Base-by-base conservation (phyloP, 1,140 invertebrate species). In the Stegodyphus dumicola region DNA sequence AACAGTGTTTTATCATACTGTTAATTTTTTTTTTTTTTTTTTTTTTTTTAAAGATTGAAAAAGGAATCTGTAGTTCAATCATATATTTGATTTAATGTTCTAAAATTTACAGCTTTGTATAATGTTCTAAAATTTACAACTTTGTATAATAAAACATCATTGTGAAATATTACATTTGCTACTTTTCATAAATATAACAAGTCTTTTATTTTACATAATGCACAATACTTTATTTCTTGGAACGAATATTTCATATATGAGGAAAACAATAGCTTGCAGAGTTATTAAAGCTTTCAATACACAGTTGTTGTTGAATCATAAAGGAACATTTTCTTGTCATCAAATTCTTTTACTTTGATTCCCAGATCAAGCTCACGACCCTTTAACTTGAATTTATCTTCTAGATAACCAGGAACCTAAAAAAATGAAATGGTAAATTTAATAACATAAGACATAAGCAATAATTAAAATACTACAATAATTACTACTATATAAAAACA, bases 381-480 rank as follows among this genome's bases (percentile, higher is more conserved):
- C 56, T 78, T 86, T 60, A 86, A 73, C 54, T 73, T 86, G 18
- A 86, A 86, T 65, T 86, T 86, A 5, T 86, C 84, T 53, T 86
- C 84, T 18, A 86, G 52, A 52, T 48, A 70, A 7, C 84, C 84
- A 10, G 84, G 84, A 53, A 86, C 51, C 84, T 86, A 49, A 10
- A 65, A 83, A 66, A 74, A 33, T 60, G 5, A 10, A 60, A 10
- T 33, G 3, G 33, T 33, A 33, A 33, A 33, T 33, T 33, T 33
- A 33, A 33, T 33, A 33, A 33, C 33, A 33, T 33, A 33, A 33
- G 3, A 33, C 33, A 33, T 33, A 33, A 33, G 33, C 33, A 33
- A 33, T 33, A 33, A 33, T 33, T 1, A 1, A 33, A 33, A 33
- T 33, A 33, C 33, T 33, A 33, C 33, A 33, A 33, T 33, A 33